Conservation (phyloP, 2,113 vertebrate genomes). For the Cichladusa arquata region DNA sequence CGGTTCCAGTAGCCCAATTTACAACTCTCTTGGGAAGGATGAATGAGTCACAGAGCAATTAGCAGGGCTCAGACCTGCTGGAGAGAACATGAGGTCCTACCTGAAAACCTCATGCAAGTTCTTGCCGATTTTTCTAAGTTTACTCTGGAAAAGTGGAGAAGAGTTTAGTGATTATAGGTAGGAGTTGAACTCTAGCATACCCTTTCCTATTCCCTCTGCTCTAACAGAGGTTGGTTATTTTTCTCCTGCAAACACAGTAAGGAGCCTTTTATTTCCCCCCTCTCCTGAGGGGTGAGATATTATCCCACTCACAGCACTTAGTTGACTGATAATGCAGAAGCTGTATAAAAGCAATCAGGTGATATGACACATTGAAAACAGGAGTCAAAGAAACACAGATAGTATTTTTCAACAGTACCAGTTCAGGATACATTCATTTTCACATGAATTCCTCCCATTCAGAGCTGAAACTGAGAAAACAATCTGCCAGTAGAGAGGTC, state of each 20-base stretch:
- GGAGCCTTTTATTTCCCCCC: neutral
- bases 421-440: constrained; percentile 40
- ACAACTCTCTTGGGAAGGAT: neutral
- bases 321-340: neutral
- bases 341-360: neutral
- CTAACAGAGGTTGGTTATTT: neutral
- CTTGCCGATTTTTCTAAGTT: neutral
- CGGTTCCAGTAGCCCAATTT: neutral
- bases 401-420: constrained; percentile 15
- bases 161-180: neutral
- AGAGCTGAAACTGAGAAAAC: constrained; percentile 38
- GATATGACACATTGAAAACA: neutral
- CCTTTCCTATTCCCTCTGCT: neutral
- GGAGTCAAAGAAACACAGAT: neutral
- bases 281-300: neutral
- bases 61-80: neutral
- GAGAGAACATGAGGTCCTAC: neutral
- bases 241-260: neutral
- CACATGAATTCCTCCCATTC: neutral
- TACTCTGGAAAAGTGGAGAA: neutral
- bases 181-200: neutral
- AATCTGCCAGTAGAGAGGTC: constrained; percentile 34
- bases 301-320: neutral
- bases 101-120: neutral
- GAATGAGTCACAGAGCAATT: neutral